Evolutionary conservation across 2,113 vertebrate genomes (phyloP).

Genomic region (Eulemur rufifrons): DNA sequence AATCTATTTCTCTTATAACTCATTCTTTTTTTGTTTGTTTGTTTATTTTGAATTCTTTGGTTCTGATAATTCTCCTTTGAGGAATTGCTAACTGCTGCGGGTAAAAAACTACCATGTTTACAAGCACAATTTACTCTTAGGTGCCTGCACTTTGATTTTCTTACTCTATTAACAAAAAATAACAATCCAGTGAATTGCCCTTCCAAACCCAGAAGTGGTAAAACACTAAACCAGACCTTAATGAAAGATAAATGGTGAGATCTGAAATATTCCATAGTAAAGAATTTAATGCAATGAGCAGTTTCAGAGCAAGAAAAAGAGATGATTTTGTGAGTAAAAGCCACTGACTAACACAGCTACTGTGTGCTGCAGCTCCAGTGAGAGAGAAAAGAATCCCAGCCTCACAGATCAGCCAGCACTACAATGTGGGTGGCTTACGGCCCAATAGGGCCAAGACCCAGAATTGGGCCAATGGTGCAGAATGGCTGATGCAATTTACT

Average conservation of each 20-base stretch:
- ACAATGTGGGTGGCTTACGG: background rate
- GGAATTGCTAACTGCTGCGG: background rate
- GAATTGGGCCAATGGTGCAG: background rate
- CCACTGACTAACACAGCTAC: background rate
- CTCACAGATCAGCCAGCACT: background rate
- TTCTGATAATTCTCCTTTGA: background rate
- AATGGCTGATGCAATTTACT: background rate
- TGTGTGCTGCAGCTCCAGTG: accelerated
- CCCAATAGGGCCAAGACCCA: background rate
- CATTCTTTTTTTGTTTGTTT: background rate
- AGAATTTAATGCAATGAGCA: background rate
- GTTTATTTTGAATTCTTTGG: background rate
- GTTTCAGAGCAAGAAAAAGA: conserved; percentile 31
- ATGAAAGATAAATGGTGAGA: conserved; percentile 41
- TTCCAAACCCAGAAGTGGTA: background rate
- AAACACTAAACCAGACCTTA: conserved; percentile 15
- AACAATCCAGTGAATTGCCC: background rate
- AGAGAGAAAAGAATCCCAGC: background rate
- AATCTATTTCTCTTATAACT: background rate
- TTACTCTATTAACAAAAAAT: conserved; percentile 17
- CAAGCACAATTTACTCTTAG: background rate
- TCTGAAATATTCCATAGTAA: conserved; percentile 17
- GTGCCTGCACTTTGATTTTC: background rate
- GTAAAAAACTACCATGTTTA: background rate
- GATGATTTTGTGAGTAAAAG: background rate